phyloP scores from a whole-genome alignment of 2,888 invertebrate species.

The Gasteruption jaculator region DNA sequence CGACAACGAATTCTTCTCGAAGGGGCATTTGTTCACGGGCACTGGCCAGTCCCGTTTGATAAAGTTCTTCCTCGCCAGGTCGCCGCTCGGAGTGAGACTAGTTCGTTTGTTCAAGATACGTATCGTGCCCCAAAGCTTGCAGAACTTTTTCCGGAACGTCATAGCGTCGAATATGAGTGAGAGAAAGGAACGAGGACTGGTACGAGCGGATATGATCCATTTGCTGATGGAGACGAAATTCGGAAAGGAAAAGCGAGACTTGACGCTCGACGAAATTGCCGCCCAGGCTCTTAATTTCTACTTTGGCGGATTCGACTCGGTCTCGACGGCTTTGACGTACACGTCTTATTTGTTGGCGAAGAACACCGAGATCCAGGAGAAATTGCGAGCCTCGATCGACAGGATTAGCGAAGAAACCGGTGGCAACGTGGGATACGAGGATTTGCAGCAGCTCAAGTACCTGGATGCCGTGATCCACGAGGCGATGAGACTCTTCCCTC shows the following conservation, averaged over 20 bases:
- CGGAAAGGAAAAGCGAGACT: too few relatives aligned
- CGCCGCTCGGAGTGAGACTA: constrained; percentile 21
- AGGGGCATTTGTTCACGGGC: constrained; percentile 18
- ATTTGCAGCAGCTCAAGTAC: constrained; percentile 52
- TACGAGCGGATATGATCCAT: constrained; percentile 58
- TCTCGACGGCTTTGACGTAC: constrained; percentile 32
- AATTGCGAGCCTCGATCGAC: constrained; percentile 36
- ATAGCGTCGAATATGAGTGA: constrained; percentile 22
- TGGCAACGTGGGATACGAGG: constrained; percentile 48
- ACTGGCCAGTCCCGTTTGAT: constrained; percentile 14
- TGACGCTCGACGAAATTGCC: too few relatives aligned
- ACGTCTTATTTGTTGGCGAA: constrained; percentile 30
- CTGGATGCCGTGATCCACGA: constrained; percentile 55
- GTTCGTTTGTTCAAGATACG: constrained; percentile 21
- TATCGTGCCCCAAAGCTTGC: constrained; percentile 11
- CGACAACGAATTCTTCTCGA: constrained; percentile 31
- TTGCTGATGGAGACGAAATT: too few relatives aligned
- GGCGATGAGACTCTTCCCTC: constrained; percentile 34
- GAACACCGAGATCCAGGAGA: constrained; percentile 31
- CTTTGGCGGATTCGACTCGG: constrained; percentile 38
- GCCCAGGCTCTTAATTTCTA: constrained; percentile 34
- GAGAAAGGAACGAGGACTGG: constrained; percentile 26
- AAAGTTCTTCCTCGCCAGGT: constrained; percentile 21
- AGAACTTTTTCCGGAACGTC: constrained; percentile 26
- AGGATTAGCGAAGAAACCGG: constrained; percentile 24